A percentile compares a stretch with the other conserved stretches of the same genome.
phyloP scores from a whole-genome alignment of 2,113 vertebrate genomes.

The Bungarus multicinctus region DNA sequence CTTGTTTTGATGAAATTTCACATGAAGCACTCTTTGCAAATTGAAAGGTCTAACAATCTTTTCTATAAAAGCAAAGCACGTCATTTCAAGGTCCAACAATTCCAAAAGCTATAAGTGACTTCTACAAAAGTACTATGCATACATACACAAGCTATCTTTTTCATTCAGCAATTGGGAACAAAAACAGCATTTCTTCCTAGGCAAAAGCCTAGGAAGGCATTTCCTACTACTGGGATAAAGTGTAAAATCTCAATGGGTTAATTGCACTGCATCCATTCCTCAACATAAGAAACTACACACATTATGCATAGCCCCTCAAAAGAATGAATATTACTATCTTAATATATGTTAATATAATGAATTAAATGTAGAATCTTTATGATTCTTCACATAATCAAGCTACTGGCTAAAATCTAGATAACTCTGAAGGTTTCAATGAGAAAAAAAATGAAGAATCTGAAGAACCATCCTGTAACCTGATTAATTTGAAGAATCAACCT shows the following conservation, averaged over 20 bases:
- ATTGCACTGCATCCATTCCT: not conserved
- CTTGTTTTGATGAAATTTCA: not conserved
- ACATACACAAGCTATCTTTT: not conserved
- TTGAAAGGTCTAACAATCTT: not conserved
- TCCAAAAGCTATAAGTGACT: not conserved
- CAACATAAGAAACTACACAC: not conserved
- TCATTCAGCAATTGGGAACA: not conserved
- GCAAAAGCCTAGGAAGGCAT: not conserved
- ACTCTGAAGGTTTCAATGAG: not conserved
- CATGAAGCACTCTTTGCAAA: not conserved
- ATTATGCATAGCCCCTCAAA: not conserved
- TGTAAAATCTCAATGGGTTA: not conserved
- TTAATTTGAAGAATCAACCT: not conserved
- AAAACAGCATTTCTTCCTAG: not conserved
- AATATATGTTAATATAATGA: not conserved
- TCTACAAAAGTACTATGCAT: not conserved
- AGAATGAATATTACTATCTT: not conserved
- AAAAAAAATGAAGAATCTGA: not conserved
- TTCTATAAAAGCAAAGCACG: not conserved
- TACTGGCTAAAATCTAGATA: not conserved
- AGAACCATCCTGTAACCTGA: not conserved
- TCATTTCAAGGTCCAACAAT: not conserved
- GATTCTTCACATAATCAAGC: not conserved
- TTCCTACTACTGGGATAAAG: not conserved
- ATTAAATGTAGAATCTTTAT: not conserved